phyloP scores from a whole-genome alignment of 2,797 vertebrate genomes.

The Leptatherina wallacei region DNA sequence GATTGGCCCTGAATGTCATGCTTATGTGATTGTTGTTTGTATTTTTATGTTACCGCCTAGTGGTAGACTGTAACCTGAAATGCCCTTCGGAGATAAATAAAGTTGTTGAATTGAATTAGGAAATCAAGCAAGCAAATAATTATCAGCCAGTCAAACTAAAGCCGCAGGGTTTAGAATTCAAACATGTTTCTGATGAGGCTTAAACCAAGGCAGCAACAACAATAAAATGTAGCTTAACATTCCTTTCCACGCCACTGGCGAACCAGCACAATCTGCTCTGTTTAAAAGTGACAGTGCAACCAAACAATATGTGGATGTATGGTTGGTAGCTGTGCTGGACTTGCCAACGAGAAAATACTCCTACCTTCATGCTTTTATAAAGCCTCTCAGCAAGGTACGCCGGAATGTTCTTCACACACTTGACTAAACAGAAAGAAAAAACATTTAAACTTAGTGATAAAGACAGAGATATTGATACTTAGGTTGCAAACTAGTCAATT shows the following conservation, averaged over 20 bases:
- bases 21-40: no score
- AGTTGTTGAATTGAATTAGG: neutral
- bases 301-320: slow-evolving; percentile 42
- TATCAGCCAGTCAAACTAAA: neutral
- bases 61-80: no score
- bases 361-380: slow-evolving; percentile 87
- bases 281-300: slow-evolving; percentile 12
- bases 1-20: no score
- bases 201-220: slow-evolving; percentile 5
- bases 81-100: no score
- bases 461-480: neutral
- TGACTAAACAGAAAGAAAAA: slow-evolving; percentile 73
- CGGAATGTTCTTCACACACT: slow-evolving; percentile 86
- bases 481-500: no score
- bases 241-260: slow-evolving; percentile 57
- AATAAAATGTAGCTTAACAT: slow-evolving; percentile 58
- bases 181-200: neutral
- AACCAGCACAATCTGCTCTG: slow-evolving; percentile 28
- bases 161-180: neutral
- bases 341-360: neutral
- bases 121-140: neutral
- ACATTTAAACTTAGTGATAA: neutral
- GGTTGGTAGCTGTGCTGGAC: neutral
- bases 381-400: slow-evolving; percentile 88
- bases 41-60: no score